A percentile compares a stretch with the other conserved stretches of the same genome.
phyloP scores from a whole-genome alignment of 1,140 invertebrate genomes.

The Parasteatoda tepidariorum region DNA sequence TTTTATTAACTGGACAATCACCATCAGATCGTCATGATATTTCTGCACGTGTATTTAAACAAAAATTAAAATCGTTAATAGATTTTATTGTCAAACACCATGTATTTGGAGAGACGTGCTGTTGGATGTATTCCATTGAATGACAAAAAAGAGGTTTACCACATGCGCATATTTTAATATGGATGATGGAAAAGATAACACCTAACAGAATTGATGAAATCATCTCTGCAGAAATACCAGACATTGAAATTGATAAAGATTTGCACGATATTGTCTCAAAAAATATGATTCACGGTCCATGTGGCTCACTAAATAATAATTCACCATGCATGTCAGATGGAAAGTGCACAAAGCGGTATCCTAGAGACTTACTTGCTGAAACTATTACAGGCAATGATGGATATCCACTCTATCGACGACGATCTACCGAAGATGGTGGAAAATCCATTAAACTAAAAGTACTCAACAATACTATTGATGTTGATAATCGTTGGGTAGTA shows the following conservation, averaged over 20 bases:
- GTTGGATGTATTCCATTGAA: conserved; percentile 28
- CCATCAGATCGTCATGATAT: conserved; percentile 23
- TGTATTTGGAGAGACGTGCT: conserved; percentile 12
- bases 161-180: conserved; percentile 66
- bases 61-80: conserved; percentile 5
- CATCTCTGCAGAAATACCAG: conserved; percentile 53
- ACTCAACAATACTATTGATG: not conserved
- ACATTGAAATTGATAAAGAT: conserved; percentile 1
- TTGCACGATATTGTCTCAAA: not conserved
- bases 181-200: conserved; percentile 18
- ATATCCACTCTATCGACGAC: conserved; percentile 2
- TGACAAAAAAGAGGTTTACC: conserved; percentile 25
- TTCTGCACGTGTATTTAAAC: conserved; percentile 12
- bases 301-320: conserved; percentile 68
- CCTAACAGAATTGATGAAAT: conserved; percentile 29
- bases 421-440: not conserved
- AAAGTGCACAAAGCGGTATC: conserved; percentile 70
- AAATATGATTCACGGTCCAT: conserved; percentile 73
- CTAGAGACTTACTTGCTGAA: conserved; percentile 63
- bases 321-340: conserved; percentile 70
- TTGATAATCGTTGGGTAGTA: conserved; percentile 64
- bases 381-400: not conserved
- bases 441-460: not conserved
- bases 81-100: conserved; percentile 5
- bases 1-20: conserved; percentile 12